Evolutionary conservation across 2,888 invertebrate species (phyloP), one percentile per base, ranked within the genome.

Genomic region (Tholera decimalis): DNA sequence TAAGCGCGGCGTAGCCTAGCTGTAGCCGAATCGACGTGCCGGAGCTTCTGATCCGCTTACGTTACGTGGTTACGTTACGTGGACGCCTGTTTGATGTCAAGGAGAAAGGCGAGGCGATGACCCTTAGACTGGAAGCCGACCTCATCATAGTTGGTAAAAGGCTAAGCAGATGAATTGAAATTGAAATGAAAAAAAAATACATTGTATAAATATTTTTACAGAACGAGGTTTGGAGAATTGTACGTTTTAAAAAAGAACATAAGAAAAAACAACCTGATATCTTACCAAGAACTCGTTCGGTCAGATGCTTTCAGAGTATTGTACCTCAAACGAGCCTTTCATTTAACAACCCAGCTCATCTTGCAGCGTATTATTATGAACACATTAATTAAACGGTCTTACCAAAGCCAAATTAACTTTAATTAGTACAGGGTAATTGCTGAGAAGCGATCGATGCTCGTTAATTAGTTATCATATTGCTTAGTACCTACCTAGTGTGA

Each of bases 401-500:
- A 30, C 18, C 18, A 18, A 68, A 41, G 47, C 47, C 46, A 39
- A 55, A 75, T 75, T 61, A 57, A 44, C n/a, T 55, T 26, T 69
- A 50, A 59, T 63, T 44, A 76, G 35, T 49, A 51, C 7, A 49
- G 15, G 18, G 26, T 56, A 53, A 76, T 73, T 70, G 56, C 30
- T 11, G 30, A 20, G 37, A 39, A 47, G 43, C 41, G 13, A 59
- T 63, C 47, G 28, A 55, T 50, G 22, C 11, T 59, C 18, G 24
- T 18, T 44, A 59, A 56, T 68, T 74, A 60, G 43, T 0, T 39
- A 63, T 56, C 43, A 24, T 49, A 37, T 56, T 51, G 20, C 54
- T 18, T 22, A 18, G n/a, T 49, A 18, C 8, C n/a, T n/a, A n/a
- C n/a, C n/a, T n/a, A n/a, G n/a, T 1, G 13, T 15, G 9, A 59